A percentile compares a stretch with the other conserved stretches of the same genome.
These are phyloP conservation scores for Meliscaeva auricollis DNA, from an alignment of 2,888 invertebrate genomes.

Conservation along the genomic window DNA sequence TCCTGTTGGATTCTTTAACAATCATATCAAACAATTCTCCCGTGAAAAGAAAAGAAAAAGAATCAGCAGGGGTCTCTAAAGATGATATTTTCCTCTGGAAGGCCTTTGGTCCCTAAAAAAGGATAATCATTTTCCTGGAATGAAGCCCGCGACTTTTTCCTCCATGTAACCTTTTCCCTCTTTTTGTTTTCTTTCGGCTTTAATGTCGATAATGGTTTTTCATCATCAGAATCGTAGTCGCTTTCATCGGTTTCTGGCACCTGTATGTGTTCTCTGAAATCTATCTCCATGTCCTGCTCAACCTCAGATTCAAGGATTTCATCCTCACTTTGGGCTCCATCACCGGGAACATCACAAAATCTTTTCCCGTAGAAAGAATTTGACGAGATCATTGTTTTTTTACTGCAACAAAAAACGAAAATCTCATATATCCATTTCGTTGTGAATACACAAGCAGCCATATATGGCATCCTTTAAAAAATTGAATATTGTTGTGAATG, in stretches of 20 bases:
- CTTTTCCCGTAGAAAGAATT: conserved; percentile 29
- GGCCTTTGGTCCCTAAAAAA: too few relatives aligned
- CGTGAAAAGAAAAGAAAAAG: conserved; percentile 29
- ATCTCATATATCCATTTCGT: too few relatives aligned
- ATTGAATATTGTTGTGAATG: too few relatives aligned
- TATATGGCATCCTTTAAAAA: too few relatives aligned
- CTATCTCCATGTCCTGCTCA: conserved; percentile 24
- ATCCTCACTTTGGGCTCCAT: too few relatives aligned
- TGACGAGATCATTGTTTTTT: conserved; percentile 43
- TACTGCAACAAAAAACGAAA: too few relatives aligned
- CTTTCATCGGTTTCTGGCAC: conserved; percentile 41
- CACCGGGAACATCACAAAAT: conserved; percentile 13
- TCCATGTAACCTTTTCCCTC: too few relatives aligned
- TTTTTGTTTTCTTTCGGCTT: conserved; percentile 13
- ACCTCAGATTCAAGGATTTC: not conserved
- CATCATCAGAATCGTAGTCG: conserved; percentile 36
- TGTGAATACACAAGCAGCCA: too few relatives aligned
- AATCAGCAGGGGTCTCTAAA: conserved; percentile 35
- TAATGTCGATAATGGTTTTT: conserved; percentile 19
- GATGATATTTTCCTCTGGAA: conserved; percentile 37
- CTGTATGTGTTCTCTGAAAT: conserved; percentile 24
- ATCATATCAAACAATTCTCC: conserved; percentile 39
- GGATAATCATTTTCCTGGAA: conserved; percentile 8
- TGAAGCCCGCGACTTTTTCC: conserved; percentile 17
- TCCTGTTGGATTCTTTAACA: conserved; percentile 46